Conservation (phyloP, 37 sponge, comb jelly and placozoan species). For the Haliclona indistincta region DNA sequence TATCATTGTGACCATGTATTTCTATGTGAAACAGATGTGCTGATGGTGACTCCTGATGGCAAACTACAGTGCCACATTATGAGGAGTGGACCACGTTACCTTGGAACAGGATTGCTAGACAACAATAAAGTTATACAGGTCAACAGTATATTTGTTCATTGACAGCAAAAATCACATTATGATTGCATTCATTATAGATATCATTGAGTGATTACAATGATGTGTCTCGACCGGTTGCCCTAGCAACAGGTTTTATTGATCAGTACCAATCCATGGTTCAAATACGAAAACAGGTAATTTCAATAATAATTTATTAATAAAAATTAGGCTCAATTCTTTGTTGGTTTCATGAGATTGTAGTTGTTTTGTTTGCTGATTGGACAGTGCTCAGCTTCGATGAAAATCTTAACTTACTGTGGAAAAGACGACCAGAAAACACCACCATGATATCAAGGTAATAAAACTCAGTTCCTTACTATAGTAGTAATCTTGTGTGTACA, state of each 20-base stretch:
- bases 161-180: conserved; percentile 14
- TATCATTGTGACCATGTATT: conserved; percentile 10
- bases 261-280: conserved; percentile 73
- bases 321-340: background rate
- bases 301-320: background rate
- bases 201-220: conserved; percentile 12
- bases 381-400: conserved; percentile 56
- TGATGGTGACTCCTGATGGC: conserved; percentile 32
- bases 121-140: no score
- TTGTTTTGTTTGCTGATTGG: conserved; percentile 68
- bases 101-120: background rate
- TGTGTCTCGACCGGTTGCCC: conserved; percentile 22
- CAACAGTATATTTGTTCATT: no score
- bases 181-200: background rate
- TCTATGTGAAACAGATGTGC: conserved; percentile 39
- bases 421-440: no score
- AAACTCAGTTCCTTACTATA: background rate
- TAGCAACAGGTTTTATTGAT: conserved; percentile 61
- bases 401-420: conserved; percentile 56
- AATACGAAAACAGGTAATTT: conserved; percentile 39
- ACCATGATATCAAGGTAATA: no score
- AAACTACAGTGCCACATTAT: conserved; percentile 15
- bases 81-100: background rate
- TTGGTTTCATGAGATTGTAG: conserved; percentile 23
- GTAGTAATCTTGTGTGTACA: background rate